Evolutionary conservation across 2,113 vertebrate genomes (phyloP).

Genomic region (Gallinago undulata): DNA sequence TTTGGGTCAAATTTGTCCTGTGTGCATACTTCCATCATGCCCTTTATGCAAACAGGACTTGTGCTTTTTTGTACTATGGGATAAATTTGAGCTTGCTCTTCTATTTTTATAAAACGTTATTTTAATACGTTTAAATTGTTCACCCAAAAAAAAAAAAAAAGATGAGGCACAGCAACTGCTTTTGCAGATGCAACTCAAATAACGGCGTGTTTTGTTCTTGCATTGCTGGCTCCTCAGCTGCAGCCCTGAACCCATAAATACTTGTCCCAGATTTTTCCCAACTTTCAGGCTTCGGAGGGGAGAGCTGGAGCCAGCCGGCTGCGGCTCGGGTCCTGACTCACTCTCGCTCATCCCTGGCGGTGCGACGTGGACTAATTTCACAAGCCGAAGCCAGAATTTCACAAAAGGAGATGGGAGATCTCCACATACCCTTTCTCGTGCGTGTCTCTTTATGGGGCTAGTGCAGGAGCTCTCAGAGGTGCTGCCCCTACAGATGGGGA

Average conservation of each 20-base stretch:
- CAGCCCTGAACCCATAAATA: background rate
- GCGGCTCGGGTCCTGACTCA: background rate
- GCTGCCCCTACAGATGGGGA: background rate
- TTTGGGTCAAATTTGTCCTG: background rate
- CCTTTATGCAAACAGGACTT: background rate
- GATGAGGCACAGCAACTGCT: background rate
- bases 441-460: rapidly evolving
- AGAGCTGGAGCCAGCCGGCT: conserved; percentile 5
- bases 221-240: background rate
- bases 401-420: background rate
- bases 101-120: background rate
- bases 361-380: background rate
- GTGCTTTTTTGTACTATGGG: background rate
- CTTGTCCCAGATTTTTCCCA: conserved; percentile 30
- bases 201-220: background rate
- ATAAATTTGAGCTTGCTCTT: background rate
- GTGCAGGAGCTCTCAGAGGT: background rate
- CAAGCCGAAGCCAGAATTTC: background rate
- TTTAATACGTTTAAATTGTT: background rate
- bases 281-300: background rate
- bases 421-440: rapidly evolving
- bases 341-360: background rate
- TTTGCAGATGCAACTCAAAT: conserved; percentile 34
- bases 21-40: background rate
- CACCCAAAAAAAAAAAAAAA: background rate